A percentile compares a stretch with the other conserved stretches of the same genome.
phyloP scores from a whole-genome alignment of 2,888 invertebrate species.

The Xestia sexstrigata region DNA sequence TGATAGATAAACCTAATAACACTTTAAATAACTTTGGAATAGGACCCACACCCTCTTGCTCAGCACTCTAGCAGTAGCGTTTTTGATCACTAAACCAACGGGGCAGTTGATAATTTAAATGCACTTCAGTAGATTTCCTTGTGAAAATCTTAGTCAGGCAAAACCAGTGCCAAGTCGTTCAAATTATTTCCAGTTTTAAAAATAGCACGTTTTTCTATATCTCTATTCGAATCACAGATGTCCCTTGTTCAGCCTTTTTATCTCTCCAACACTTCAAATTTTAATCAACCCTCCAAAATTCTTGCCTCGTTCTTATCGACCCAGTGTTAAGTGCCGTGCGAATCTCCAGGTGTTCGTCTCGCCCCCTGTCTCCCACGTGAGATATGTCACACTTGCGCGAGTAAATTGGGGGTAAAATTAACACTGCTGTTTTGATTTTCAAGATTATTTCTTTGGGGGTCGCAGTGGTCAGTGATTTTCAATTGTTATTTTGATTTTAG shows the following conservation, averaged over 20 bases:
- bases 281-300: constrained; percentile 58
- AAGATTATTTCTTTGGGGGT: constrained; percentile 55
- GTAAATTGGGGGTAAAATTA: constrained; percentile 75
- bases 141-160: background rate
- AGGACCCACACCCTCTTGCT: background rate
- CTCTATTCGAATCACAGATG: background rate
- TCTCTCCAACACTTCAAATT: constrained; percentile 32
- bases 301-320: constrained; percentile 61
- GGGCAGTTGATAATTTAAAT: background rate
- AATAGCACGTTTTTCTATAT: background rate
- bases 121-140: background rate
- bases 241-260: background rate
- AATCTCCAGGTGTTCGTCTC: constrained; percentile 71
- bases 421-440: constrained; percentile 68
- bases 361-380: constrained; percentile 63
- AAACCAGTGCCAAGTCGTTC: background rate
- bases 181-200: background rate
- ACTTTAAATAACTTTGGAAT: background rate
- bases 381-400: constrained; percentile 70
- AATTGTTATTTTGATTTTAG: constrained; percentile 58
- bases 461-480: constrained; percentile 57
- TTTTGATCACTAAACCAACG: background rate
- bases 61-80: background rate
- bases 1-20: background rate
- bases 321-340: constrained; percentile 76